Conservation (phyloP, 2,797 vertebrate species). For the Malurus leucopterus region DNA sequence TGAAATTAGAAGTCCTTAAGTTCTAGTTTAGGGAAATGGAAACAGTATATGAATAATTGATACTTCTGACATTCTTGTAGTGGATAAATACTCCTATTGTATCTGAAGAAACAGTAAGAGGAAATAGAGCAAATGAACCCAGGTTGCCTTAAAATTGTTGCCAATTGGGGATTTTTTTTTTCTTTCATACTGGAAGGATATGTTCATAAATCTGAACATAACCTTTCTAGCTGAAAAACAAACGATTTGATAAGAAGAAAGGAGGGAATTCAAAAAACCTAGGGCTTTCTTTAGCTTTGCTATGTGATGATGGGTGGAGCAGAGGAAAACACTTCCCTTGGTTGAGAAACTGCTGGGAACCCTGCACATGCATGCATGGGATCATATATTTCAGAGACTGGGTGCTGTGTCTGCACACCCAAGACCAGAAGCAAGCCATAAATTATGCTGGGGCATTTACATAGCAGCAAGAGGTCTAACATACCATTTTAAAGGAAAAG, state of each 20-base stretch:
- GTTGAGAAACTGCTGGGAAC: conserved; percentile 14
- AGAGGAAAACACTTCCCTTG: conserved; percentile 31
- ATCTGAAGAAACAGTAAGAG: conserved; percentile 32
- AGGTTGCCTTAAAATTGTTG: conserved; percentile 10
- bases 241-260: conserved; percentile 3
- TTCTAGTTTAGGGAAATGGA: background rate
- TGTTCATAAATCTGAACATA: background rate
- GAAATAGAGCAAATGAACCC: conserved; percentile 9
- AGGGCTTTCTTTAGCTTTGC: conserved; percentile 29
- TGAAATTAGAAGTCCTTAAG: background rate
- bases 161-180: background rate
- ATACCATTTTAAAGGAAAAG: conserved; percentile 12
- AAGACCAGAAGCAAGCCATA: conserved; percentile 6
- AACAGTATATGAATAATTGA: background rate
- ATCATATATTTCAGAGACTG: conserved; percentile 6
- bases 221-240: conserved; percentile 22
- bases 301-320: conserved; percentile 30
- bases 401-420: conserved; percentile 25
- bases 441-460: background rate
- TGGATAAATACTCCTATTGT: background rate
- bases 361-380: conserved; percentile 12
- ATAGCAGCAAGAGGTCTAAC: background rate
- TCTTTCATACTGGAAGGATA: background rate
- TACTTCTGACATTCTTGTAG: conserved; percentile 2
- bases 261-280: conserved; percentile 19